Percentiles rank a stretch among this genome's conserved stretches.
Evolutionary conservation across 2,797 vertebrate species (phyloP).

Genomic region (Lagodon rhomboides): DNA sequence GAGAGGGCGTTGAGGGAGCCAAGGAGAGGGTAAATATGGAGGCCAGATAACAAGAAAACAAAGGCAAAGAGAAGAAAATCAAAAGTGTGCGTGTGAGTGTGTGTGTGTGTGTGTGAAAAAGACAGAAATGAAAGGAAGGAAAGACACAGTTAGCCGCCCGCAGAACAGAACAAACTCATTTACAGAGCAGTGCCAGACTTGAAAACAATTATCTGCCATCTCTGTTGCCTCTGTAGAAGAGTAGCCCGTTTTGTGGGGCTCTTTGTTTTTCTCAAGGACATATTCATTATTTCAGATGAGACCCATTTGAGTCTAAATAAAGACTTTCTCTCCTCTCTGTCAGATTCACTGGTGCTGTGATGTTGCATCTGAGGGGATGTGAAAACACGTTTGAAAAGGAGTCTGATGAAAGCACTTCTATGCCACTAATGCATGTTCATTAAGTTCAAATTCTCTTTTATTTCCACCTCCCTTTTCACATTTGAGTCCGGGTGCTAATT

Average conservation of each 20-base stretch:
- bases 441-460: conserved; percentile 80
- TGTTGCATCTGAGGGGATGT: conserved; percentile 83
- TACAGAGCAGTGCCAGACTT: conserved; percentile 84
- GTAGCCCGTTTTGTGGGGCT: conserved; percentile 78
- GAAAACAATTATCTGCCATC: conserved; percentile 88
- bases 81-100: conserved; percentile 36
- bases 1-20: conserved; percentile 62
- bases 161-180: conserved; percentile 86
- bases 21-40: conserved; percentile 81
- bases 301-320: conserved; percentile 87
- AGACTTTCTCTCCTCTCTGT: conserved; percentile 81
- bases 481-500: conserved; percentile 66
- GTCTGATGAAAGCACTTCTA: conserved; percentile 81
- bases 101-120: conserved; percentile 44
- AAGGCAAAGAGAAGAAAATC: conserved; percentile 66
- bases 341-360: conserved; percentile 83
- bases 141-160: conserved; percentile 74
- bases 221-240: conserved; percentile 78
- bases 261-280: conserved; percentile 91
- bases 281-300: conserved; percentile 90
- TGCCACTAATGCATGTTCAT: conserved; percentile 82
- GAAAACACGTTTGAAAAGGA: conserved; percentile 82
- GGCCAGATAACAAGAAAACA: conserved; percentile 79
- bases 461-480: conserved; percentile 68
- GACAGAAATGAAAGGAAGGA: conserved; percentile 78